Percentiles rank a stretch among this genome's conserved stretches.
These are phyloP conservation scores for Clinocottus analis DNA, from an alignment of 2,113 vertebrate genomes.

Conservation along the genomic window DNA sequence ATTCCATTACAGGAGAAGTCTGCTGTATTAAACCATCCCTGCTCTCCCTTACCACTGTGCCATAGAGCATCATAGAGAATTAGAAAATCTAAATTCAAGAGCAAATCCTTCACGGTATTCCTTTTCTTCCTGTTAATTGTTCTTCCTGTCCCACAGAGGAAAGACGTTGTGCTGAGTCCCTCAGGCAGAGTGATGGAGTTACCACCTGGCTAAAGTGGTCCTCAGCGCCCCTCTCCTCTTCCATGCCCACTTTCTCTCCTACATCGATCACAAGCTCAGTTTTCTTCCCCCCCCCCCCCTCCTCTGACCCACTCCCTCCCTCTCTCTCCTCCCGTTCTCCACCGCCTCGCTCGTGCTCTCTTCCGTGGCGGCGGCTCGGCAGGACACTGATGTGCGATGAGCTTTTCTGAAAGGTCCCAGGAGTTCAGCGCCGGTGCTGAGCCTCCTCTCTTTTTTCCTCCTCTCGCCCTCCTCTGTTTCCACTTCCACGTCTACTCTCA, in stretches of 20 bases:
- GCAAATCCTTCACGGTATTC: background rate
- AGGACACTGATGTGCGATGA: slow-evolving; percentile 86
- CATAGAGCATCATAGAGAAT: background rate
- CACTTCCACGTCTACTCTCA: slow-evolving; percentile 10
- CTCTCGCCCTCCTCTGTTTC: slow-evolving; percentile 14
- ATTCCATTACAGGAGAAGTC: background rate
- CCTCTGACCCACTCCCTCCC: background rate
- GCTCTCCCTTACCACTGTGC: too few species aligned
- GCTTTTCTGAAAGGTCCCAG: slow-evolving; percentile 91
- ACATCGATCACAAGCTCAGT: slow-evolving; percentile 19
- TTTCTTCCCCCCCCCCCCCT: background rate
- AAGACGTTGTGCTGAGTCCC: background rate
- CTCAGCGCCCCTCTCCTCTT: background rate
- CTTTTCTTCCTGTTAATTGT: background rate
- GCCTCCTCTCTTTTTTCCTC: slow-evolving; percentile 8
- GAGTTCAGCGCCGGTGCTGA: too few species aligned
- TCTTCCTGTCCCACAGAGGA: background rate
- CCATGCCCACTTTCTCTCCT: background rate
- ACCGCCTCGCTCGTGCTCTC: slow-evolving; percentile 81
- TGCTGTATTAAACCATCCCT: too few species aligned
- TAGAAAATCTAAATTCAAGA: background rate
- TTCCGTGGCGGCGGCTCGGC: slow-evolving; percentile 78
- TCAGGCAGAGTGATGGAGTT: background rate
- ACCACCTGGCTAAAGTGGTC: background rate
- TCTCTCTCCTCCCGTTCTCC: slow-evolving; percentile 20